Conservation (phyloP, 2,797 vertebrate species). For the Microchirus variegatus region DNA sequence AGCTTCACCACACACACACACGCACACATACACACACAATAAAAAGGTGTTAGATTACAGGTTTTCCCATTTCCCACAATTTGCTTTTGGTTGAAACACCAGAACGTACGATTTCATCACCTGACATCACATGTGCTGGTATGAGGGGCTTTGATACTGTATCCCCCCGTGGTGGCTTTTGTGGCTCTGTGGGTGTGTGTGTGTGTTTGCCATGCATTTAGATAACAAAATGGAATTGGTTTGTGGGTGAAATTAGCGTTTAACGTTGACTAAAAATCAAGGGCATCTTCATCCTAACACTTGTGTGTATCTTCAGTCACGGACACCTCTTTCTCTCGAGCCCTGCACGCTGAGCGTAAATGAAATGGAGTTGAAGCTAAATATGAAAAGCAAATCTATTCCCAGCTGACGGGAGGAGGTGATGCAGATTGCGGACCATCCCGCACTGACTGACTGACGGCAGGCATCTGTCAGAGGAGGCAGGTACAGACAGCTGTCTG, state of each 20-base stretch:
- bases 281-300: too few relatives aligned
- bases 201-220: slow-evolving; percentile 5
- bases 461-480: slow-evolving; percentile 71
- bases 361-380: too few relatives aligned
- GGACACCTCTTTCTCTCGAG: too few relatives aligned
- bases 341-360: too few relatives aligned
- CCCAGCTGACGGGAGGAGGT: slow-evolving; percentile 16
- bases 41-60: slow-evolving; percentile 17
- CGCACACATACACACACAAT: slow-evolving; percentile 23
- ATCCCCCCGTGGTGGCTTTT: not conserved
- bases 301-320: too few relatives aligned
- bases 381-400: slow-evolving; percentile 11
- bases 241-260: not conserved
- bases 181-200: not conserved
- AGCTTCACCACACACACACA: slow-evolving; percentile 17
- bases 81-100: slow-evolving; percentile 11
- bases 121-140: not conserved
- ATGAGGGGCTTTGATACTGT: not conserved
- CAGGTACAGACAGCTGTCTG: slow-evolving; percentile 72
- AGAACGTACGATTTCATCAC: slow-evolving; percentile 6
- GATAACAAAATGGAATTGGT: not conserved
- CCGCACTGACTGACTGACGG: slow-evolving; percentile 54
- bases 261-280: not conserved
- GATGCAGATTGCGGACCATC: slow-evolving; percentile 46
- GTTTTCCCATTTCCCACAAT: slow-evolving; percentile 35